Percentiles rank a stretch among this genome's conserved stretches.
Conservation (phyloP, 2,888 invertebrate species). For the Penaeus monodon region DNA sequence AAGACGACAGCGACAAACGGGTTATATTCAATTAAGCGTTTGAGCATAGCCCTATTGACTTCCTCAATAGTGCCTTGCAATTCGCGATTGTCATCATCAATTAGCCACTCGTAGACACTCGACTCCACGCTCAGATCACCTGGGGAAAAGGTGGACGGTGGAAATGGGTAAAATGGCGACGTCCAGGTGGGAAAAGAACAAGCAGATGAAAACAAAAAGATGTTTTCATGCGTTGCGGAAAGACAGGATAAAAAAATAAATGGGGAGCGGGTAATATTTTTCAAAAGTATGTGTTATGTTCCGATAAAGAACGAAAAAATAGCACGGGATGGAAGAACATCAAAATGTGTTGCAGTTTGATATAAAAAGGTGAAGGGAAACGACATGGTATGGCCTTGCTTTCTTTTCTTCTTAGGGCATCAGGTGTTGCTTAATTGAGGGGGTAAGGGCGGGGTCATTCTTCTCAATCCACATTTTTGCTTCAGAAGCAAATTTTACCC, state of each 20-base stretch:
- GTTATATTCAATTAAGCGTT: conserved; percentile 85
- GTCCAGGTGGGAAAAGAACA: neutral
- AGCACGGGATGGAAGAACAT: too few relatives aligned
- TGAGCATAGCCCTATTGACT: conserved; percentile 90
- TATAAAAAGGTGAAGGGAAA: too few relatives aligned
- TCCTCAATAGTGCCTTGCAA: conserved; percentile 94
- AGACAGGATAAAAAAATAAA: neutral
- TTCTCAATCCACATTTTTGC: neutral
- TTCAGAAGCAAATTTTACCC: conserved; percentile 27
- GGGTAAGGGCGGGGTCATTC: too few relatives aligned
- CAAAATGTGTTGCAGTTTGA: too few relatives aligned
- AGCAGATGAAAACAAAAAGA: neutral
- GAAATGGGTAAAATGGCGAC: neutral
- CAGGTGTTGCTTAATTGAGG: too few relatives aligned
- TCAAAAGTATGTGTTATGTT: neutral
- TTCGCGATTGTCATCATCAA: conserved; percentile 94
- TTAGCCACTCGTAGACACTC: conserved; percentile 91
- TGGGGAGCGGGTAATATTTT: too few relatives aligned
- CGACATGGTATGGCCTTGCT: too few relatives aligned
- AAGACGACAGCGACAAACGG: conserved; percentile 91
- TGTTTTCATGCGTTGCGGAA: neutral
- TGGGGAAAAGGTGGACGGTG: conserved; percentile 66
- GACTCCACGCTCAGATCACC: conserved; percentile 93
- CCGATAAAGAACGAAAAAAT: neutral
- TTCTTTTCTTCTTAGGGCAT: too few relatives aligned